Evolutionary conservation across 2,113 vertebrate genomes (phyloP).

Genomic region (Varanus komodoensis): DNA sequence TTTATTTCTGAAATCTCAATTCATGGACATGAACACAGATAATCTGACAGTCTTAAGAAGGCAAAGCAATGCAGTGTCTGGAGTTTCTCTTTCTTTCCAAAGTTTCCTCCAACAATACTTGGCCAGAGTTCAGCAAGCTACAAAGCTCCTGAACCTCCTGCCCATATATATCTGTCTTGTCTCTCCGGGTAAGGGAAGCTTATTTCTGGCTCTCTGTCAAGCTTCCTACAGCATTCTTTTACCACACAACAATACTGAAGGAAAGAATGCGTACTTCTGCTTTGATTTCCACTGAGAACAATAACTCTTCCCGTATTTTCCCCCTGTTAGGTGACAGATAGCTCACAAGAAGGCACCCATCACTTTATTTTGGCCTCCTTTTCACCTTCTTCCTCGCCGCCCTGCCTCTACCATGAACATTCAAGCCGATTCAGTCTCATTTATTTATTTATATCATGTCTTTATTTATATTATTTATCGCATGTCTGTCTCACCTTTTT

Average conservation of each 20-base stretch:
- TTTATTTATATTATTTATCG: conserved; percentile 7
- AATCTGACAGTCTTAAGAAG: conserved; percentile 75
- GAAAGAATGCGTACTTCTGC: conserved; percentile 72
- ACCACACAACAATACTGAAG: conserved; percentile 74
- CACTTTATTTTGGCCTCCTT: conserved; percentile 71
- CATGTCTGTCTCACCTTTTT: too few relatives aligned
- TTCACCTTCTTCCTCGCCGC: conserved; percentile 52
- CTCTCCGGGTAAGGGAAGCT: conserved; percentile 79
- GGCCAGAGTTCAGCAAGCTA: conserved; percentile 75
- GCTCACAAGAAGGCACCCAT: conserved; percentile 69
- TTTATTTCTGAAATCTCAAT: conserved; percentile 62
- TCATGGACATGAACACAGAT: conserved; percentile 42
- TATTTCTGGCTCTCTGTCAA: conserved; percentile 78
- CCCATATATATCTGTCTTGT: conserved; percentile 81
- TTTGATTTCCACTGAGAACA: conserved; percentile 77
- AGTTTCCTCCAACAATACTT: conserved; percentile 76
- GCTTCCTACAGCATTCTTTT: conserved; percentile 75
- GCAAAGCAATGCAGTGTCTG: conserved; percentile 76
- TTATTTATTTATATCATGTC: conserved; percentile 69
- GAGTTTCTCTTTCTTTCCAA: conserved; percentile 81
- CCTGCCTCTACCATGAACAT: conserved; percentile 42
- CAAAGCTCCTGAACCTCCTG: conserved; percentile 77
- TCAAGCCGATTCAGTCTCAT: conserved; percentile 66
- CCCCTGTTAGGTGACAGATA: conserved; percentile 72
- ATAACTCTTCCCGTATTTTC: conserved; percentile 68